These are phyloP conservation scores for Meloe dianella DNA, from an alignment of 2,888 invertebrate species.

Conservation along the genomic window DNA sequence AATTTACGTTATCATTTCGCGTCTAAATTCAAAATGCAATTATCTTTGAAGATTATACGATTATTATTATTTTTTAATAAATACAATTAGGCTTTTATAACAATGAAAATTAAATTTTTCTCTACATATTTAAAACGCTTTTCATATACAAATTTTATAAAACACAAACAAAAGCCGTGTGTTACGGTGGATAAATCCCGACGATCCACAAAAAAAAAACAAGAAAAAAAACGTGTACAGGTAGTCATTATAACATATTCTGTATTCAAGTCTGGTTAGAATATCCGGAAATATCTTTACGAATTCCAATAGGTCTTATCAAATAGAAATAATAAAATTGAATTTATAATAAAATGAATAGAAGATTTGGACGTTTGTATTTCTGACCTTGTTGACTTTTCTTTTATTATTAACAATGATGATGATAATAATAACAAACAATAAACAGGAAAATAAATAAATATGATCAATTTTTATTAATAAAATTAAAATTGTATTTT, in stretches of 20 bases:
- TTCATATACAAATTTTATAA: background rate
- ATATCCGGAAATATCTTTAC: constrained; percentile 45
- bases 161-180: constrained; percentile 31
- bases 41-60: background rate
- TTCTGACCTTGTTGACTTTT: constrained; percentile 42
- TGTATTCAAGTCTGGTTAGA: constrained; percentile 41
- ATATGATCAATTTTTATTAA: constrained; percentile 35
- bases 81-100: background rate
- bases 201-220: background rate
- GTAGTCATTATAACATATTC: constrained; percentile 43
- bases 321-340: constrained; percentile 19
- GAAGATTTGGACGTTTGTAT: constrained; percentile 40
- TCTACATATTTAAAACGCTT: background rate
- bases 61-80: background rate
- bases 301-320: constrained; percentile 33
- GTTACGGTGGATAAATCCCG: constrained; percentile 40
- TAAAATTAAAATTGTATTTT: constrained; percentile 33
- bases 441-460: constrained; percentile 44
- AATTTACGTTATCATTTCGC: background rate
- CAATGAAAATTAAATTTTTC: background rate
- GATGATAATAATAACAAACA: constrained; percentile 26
- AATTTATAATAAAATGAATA: background rate
- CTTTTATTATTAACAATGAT: background rate
- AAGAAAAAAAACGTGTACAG: constrained; percentile 34
- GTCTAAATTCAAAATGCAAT: background rate